These are phyloP conservation scores for Falco columbarius DNA, from an alignment of 2,797 vertebrate genomes.

Conservation along the genomic window DNA sequence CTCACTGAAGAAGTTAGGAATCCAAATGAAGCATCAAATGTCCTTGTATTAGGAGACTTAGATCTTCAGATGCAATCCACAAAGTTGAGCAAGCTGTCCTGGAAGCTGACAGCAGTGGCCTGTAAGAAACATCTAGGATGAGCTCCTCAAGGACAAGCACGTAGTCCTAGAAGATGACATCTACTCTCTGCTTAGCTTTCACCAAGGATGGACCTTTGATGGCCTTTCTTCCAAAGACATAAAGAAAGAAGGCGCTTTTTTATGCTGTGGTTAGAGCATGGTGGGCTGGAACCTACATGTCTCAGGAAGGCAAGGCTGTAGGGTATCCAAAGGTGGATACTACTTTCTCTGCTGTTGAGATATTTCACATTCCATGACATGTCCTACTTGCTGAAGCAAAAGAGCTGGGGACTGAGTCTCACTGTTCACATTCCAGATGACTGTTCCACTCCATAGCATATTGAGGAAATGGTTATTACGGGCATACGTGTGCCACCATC, in stretches of 20 bases:
- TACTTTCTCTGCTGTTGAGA: not conserved
- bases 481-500: fast-evolving
- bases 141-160: not conserved
- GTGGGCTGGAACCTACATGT: not conserved
- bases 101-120: not conserved
- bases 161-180: not conserved
- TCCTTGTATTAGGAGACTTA: not conserved
- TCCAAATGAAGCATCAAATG: not conserved
- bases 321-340: not conserved
- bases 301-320: not conserved
- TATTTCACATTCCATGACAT: not conserved
- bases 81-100: not conserved
- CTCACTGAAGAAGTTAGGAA: not conserved
- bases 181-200: not conserved
- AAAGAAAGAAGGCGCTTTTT: not conserved
- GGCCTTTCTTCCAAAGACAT: not conserved
- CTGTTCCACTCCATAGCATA: not conserved
- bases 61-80: not conserved
- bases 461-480: not conserved
- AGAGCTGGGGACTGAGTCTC: not conserved
- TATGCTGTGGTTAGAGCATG: not conserved
- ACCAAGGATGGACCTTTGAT: not conserved
- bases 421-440: not conserved
- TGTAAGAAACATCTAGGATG: not conserved
- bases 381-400: not conserved